phyloP scores from a whole-genome alignment of 2,888 invertebrate species.

The Stenotaenia linearis region DNA sequence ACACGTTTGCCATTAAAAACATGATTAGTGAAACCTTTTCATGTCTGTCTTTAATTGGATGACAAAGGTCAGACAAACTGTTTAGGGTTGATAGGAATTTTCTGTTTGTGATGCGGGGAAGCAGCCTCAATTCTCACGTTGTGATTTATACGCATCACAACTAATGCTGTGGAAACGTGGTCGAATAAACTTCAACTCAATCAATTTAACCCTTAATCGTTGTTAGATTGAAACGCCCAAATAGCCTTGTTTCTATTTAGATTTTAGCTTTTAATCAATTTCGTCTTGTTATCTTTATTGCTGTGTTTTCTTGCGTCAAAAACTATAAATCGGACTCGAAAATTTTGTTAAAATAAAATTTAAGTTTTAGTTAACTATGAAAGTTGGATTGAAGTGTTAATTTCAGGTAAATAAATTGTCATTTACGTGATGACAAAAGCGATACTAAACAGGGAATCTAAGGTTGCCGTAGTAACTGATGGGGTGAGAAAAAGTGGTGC shows the following conservation, averaged over 20 bases:
- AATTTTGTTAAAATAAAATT: neutral
- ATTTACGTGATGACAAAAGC: neutral
- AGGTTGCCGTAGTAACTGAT: neutral
- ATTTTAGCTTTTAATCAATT: neutral
- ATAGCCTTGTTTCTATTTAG: neutral
- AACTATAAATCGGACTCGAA: neutral
- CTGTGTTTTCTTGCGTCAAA: neutral
- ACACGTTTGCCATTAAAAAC: neutral
- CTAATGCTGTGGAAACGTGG: neutral
- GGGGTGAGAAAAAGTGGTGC: neutral
- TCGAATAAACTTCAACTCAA: neutral
- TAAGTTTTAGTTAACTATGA: neutral
- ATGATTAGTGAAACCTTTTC: neutral
- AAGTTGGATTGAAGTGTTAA: neutral
- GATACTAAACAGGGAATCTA: neutral
- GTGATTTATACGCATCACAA: neutral
- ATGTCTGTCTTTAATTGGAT: constrained; percentile 1
- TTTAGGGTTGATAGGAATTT: neutral
- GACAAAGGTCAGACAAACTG: neutral
- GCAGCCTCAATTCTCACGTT: neutral
- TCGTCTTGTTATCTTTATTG: neutral
- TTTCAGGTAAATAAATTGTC: neutral
- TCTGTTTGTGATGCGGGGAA: constrained; percentile 1
- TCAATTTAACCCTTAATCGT: constrained; percentile 3
- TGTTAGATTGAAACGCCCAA: neutral